Evolutionary conservation across 2,113 vertebrate species (phyloP).

Genomic region (Antennarius striatus): DNA sequence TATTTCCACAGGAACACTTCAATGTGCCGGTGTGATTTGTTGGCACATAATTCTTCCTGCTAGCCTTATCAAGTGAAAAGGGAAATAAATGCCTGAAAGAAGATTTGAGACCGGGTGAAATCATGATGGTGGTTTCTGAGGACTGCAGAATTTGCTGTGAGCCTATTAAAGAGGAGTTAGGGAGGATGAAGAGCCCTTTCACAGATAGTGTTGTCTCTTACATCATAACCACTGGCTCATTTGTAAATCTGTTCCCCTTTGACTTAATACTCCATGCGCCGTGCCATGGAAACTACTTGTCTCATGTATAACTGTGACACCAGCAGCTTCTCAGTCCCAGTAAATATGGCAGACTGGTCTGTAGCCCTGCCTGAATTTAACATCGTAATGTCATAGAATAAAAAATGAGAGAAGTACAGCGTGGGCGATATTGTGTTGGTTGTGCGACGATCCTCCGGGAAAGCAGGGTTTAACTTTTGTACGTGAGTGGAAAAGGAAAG

Average conservation of each 20-base stretch:
- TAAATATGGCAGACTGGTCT: no score
- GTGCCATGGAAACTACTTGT: conserved; percentile 77
- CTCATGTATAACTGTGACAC: no score
- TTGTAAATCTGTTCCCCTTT: conserved; percentile 71
- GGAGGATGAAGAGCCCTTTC: conserved; percentile 31
- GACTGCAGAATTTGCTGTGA: conserved; percentile 5
- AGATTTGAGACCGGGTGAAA: neutral
- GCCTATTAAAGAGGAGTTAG: neutral
- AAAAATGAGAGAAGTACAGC: no score
- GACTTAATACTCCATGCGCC: conserved; percentile 77
- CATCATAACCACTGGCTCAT: conserved; percentile 66
- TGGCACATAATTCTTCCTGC: no score
- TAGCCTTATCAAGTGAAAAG: neutral
- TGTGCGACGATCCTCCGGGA: no score
- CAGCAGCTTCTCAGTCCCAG: no score
- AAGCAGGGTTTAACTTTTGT: no score
- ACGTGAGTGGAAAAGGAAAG: no score
- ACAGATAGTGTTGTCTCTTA: conserved; percentile 62
- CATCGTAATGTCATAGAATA: no score
- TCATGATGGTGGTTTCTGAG: neutral
- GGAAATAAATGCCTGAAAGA: neutral
- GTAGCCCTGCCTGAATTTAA: no score
- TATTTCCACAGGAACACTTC: conserved; percentile 8
- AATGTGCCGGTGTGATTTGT: conserved; percentile 16
- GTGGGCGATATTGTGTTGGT: no score